Evolutionary conservation across 2,113 vertebrate species (phyloP).

Genomic region (Paraplagusia blochii): DNA sequence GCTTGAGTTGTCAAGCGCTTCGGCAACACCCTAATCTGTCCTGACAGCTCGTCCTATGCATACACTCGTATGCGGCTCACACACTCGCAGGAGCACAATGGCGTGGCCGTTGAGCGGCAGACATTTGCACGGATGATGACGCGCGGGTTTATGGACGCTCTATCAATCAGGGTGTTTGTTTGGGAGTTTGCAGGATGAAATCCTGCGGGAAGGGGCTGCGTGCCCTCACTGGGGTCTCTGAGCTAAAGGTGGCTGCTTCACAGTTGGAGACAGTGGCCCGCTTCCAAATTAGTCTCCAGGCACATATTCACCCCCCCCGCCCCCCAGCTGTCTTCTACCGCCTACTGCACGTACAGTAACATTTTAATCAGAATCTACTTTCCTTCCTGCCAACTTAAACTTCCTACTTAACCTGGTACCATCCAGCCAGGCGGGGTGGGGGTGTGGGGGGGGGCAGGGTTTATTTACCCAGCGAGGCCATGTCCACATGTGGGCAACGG

Average conservation of each 20-base stretch:
- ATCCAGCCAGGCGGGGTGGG: neutral
- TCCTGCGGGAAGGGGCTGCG: slow-evolving; percentile 31
- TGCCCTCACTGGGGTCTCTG: slow-evolving; percentile 50
- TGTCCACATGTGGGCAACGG: no score
- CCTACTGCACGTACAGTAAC: slow-evolving; percentile 4
- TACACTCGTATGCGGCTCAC: slow-evolving; percentile 25
- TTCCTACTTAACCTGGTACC: neutral
- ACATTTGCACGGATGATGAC: slow-evolving; percentile 18
- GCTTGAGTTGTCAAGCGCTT: slow-evolving; percentile 75
- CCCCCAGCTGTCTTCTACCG: slow-evolving; percentile 31
- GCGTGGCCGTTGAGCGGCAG: slow-evolving; percentile 25
- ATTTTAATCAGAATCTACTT: neutral
- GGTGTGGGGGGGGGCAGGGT: no score
- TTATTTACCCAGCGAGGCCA: no score
- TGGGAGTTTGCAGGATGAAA: slow-evolving; percentile 31
- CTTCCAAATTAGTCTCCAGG: slow-evolving; percentile 47
- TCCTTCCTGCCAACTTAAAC: neutral
- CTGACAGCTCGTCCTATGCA: slow-evolving; percentile 59
- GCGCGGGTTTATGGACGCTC: slow-evolving; percentile 45
- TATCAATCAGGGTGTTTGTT: slow-evolving; percentile 75
- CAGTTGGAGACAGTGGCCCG: slow-evolving; percentile 47
- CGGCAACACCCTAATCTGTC: slow-evolving; percentile 78
- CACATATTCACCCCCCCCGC: slow-evolving; percentile 25
- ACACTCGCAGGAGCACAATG: slow-evolving; percentile 6
- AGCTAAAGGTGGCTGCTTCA: slow-evolving; percentile 52